These are phyloP conservation scores for Myripristis jacobus DNA, from an alignment of 2,797 vertebrate genomes.

Conservation along the genomic window DNA sequence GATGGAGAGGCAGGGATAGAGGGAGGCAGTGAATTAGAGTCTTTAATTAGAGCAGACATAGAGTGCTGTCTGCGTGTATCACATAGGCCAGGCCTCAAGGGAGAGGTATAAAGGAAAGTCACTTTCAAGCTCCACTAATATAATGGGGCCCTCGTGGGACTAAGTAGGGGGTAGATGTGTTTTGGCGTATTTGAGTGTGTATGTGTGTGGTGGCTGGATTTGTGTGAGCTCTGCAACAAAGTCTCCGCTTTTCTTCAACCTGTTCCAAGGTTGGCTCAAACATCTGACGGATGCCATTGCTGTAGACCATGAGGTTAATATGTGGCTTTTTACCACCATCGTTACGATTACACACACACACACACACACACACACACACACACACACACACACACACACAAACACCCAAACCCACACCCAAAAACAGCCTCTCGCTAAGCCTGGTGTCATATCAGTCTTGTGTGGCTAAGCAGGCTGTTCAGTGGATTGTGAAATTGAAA, in stretches of 20 bases:
- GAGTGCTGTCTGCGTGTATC: conserved; percentile 54
- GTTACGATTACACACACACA: conserved; percentile 12
- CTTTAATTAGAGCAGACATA: conserved; percentile 74
- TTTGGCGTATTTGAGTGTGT: conserved; percentile 30
- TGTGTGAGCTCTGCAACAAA: conserved; percentile 20
- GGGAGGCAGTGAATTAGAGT: conserved; percentile 60
- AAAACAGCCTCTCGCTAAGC: conserved; percentile 60
- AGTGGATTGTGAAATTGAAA: conserved; percentile 86
- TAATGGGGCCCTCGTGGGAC: conserved; percentile 64
- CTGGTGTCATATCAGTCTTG: conserved; percentile 78
- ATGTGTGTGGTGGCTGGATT: conserved; percentile 13
- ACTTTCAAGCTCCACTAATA: conserved; percentile 79
- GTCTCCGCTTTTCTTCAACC: conserved; percentile 29
- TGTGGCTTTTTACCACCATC: conserved; percentile 49
- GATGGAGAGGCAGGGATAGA: conserved; percentile 42
- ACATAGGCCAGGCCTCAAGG: conserved; percentile 67
- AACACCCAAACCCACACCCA: conserved; percentile 31
- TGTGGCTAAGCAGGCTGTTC: conserved; percentile 81
- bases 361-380: conserved; percentile 4
- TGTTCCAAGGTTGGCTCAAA: conserved; percentile 59
- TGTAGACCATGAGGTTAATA: conserved; percentile 39
- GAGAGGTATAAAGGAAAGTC: conserved; percentile 72
- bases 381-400: conserved; percentile 8
- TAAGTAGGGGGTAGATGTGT: conserved; percentile 42
- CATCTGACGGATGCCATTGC: conserved; percentile 40